phyloP scores from a whole-genome alignment of 2,113 vertebrate species.

The Ctenodactylus gundi region DNA sequence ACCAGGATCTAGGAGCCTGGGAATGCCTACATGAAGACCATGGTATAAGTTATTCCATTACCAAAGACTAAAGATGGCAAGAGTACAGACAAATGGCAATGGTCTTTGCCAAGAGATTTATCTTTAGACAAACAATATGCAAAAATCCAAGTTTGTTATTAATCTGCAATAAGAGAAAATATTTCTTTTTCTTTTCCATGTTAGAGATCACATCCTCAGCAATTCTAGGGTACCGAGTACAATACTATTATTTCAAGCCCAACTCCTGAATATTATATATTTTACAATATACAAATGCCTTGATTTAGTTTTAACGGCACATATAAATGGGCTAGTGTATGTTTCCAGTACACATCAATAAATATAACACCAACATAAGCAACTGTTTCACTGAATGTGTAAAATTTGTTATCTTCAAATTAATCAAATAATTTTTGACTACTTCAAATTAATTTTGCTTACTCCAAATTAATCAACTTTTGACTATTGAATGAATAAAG shows the following conservation, averaged over 20 bases:
- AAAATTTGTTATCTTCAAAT: constrained; percentile 63
- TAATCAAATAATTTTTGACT: constrained; percentile 42
- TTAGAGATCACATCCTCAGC: constrained; percentile 23
- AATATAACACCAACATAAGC: constrained; percentile 34
- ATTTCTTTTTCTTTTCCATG: constrained; percentile 29
- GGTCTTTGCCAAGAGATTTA: not conserved
- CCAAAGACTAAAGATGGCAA: constrained; percentile 46
- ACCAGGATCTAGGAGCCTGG: not conserved
- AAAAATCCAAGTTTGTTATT: constrained; percentile 5
- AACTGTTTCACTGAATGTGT: not conserved
- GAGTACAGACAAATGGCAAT: constrained; percentile 1
- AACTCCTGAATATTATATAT: not conserved
- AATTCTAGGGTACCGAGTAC: constrained; percentile 15
- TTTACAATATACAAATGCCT: constrained; percentile 1
- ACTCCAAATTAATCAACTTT: constrained; percentile 52
- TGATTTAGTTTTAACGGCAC: not conserved
- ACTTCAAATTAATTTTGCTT: constrained; percentile 56
- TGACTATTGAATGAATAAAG: constrained; percentile 29
- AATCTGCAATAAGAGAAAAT: constrained; percentile 12
- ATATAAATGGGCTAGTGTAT: not conserved
- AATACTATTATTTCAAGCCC: not conserved
- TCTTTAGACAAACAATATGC: not conserved
- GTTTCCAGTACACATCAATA: constrained; percentile 43
- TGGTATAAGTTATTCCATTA: constrained; percentile 37
- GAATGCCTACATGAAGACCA: constrained; percentile 29